Evolutionary conservation across 2,797 vertebrate genomes (phyloP), one percentile per base, ranked within the genome.

Genomic region (Mormyrus hasselquistii): DNA sequence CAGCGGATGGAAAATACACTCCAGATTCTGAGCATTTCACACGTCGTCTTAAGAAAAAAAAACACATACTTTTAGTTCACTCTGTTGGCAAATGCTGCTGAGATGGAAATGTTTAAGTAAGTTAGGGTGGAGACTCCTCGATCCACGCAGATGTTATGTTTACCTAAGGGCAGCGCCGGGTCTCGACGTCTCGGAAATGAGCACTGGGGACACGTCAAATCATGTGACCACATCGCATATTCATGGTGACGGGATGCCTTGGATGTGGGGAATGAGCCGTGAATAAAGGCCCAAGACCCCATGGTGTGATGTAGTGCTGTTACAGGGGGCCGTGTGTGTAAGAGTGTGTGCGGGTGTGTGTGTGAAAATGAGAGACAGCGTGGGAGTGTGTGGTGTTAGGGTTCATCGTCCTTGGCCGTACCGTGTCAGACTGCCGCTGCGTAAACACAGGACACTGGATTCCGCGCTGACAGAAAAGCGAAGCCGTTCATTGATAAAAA

Each of bases 1-100:
- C 98, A 97, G 97, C 97, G 98, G 95, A 95, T 95, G 97, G 98
- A 97, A 98, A 97, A 99, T 98, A 97, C 97, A 97, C 98, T 97
- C 95, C 98, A 96, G 98, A 98, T 89, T 52, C 85, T 34, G 38
- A 86, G 38, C n/a, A 50, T 59, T 79, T 65, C 49, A 57, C 19
- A 6, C 50, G 4, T 79, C 25, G 19, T 73, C 59, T 69, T 88
- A 50, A 50, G 3, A 84, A 84, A 5, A 47, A n/a, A 83, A 49
- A 50, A 49, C 8, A 47, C 76, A 47, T 9, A 44, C n/a, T 50
- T 50, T 9, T 84, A 84, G 7, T 84, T 84, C 9, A 49, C 82
- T 84, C 82, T 29, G 41, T 47, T 50, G 5, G 82, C n/a, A 44
- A 47, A 49, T 10, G n/a, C 16, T 0, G 9, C 82, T 4, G 19